phyloP scores from a whole-genome alignment of 2,797 vertebrate species.

The Chaunax sp. region DNA sequence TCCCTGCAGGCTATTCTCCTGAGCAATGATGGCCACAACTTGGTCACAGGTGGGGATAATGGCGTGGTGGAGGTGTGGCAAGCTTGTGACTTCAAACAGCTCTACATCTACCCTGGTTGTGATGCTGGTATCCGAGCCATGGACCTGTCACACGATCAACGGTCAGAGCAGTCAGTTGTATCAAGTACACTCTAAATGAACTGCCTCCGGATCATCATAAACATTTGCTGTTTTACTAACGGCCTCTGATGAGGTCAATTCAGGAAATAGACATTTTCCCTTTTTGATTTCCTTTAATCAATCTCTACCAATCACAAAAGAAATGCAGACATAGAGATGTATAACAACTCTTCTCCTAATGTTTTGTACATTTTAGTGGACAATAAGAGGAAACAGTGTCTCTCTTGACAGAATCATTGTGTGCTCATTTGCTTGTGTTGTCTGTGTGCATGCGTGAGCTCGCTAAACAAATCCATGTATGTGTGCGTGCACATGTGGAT shows the following conservation, averaged over 20 bases:
- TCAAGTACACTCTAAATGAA: too few relatives aligned
- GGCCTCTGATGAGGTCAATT: neutral
- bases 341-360: neutral
- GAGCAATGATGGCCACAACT: constrained; percentile 97
- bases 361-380: neutral
- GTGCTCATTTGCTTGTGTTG: constrained; percentile 1
- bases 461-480: neutral
- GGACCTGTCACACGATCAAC: constrained; percentile 99
- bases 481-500: constrained; percentile 7
- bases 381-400: neutral
- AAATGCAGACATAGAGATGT: neutral
- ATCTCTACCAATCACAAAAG: neutral
- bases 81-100: constrained; percentile 97
- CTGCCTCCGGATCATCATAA: neutral
- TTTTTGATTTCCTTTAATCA: neutral
- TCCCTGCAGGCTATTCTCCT: constrained; percentile 90
- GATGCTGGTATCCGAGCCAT: constrained; percentile 96
- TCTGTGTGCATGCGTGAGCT: neutral
- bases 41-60: constrained; percentile 96
- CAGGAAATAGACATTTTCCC: neutral
- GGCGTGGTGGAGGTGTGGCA: constrained; percentile 99
- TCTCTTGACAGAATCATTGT: neutral
- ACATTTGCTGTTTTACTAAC: neutral
- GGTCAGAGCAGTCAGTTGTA: constrained; percentile 78
- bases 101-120: constrained; percentile 97